phyloP scores from a whole-genome alignment of 2,888 invertebrate genomes.

The Cantharis flavilabris region DNA sequence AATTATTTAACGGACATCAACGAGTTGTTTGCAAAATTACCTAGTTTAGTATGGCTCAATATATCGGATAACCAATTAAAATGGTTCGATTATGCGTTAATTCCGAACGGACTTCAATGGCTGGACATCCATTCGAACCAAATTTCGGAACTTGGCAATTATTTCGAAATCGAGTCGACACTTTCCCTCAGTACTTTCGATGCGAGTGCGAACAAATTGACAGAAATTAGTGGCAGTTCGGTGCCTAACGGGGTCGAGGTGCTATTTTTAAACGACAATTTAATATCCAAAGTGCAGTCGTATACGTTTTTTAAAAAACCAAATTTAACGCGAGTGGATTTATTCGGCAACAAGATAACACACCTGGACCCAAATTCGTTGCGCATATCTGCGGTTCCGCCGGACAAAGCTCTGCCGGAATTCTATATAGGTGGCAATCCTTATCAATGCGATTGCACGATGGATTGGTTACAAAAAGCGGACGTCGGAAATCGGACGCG shows the following conservation, averaged over 20 bases:
- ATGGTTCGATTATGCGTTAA: slow-evolving; percentile 84
- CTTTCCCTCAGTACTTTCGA: slow-evolving; percentile 80
- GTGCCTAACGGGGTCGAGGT: slow-evolving; percentile 83
- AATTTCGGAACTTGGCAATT: slow-evolving; percentile 82
- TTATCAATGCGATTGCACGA: slow-evolving; percentile 85
- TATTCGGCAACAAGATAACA: slow-evolving; percentile 80
- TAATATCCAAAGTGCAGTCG: slow-evolving; percentile 81
- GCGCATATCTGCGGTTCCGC: slow-evolving; percentile 75
- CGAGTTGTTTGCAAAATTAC: slow-evolving; percentile 78
- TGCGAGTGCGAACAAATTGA: slow-evolving; percentile 79
- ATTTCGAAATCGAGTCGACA: slow-evolving; percentile 81
- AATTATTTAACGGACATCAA: slow-evolving; percentile 80
- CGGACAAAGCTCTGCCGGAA: slow-evolving; percentile 74
- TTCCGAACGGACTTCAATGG: slow-evolving; percentile 83
- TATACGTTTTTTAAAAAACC: slow-evolving; percentile 87
- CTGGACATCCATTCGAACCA: slow-evolving; percentile 84
- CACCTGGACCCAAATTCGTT: slow-evolving; percentile 76
- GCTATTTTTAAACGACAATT: slow-evolving; percentile 78
- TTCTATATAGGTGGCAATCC: slow-evolving; percentile 87
- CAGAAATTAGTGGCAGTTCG: slow-evolving; percentile 80
- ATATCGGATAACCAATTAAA: slow-evolving; percentile 84
- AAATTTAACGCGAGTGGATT: slow-evolving; percentile 79
- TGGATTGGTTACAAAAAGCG: slow-evolving; percentile 88
- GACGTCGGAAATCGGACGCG: slow-evolving; percentile 75
- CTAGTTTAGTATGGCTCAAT: slow-evolving; percentile 82